Evolutionary conservation across 2,113 vertebrate genomes (phyloP).

Genomic region (Lampris incognitus): DNA sequence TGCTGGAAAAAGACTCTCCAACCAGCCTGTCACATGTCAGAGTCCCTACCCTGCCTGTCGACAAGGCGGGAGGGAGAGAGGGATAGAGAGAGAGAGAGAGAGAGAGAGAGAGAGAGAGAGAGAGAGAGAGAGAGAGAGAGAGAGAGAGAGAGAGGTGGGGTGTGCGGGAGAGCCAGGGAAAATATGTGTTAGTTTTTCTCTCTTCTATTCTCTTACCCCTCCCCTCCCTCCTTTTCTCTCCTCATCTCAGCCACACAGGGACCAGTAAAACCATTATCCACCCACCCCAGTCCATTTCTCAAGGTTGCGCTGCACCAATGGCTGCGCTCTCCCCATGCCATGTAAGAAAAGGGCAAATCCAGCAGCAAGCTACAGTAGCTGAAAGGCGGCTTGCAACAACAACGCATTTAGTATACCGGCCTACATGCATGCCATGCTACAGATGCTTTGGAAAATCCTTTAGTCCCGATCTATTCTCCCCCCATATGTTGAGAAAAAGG

Average conservation of each 20-base stretch:
- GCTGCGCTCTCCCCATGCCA: conserved; percentile 36
- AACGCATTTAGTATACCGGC: conserved; percentile 34
- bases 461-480: not conserved
- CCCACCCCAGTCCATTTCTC: conserved; percentile 57
- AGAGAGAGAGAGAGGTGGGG: conserved; percentile 17
- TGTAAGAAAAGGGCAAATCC: conserved; percentile 53
- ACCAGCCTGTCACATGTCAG: conserved; percentile 68
- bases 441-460: conserved; percentile 18
- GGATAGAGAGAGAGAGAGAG: not conserved
- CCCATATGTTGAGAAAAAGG: conserved; percentile 11
- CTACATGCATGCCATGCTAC: conserved; percentile 49
- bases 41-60: conserved; percentile 73
- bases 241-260: conserved; percentile 50
- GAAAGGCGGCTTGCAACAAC: conserved; percentile 29
- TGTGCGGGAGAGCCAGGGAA: not conserved
- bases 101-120: conserved; percentile 47
- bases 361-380: conserved; percentile 21
- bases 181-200: conserved; percentile 32
- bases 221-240: conserved; percentile 33
- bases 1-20: conserved; percentile 59
- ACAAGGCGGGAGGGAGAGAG: conserved; percentile 17
- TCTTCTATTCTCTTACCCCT: conserved; percentile 28
- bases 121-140: conserved; percentile 25
- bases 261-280: conserved; percentile 71
- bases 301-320: conserved; percentile 66